Conservation (phyloP, 2,797 vertebrate genomes). For the Falco berigora region DNA sequence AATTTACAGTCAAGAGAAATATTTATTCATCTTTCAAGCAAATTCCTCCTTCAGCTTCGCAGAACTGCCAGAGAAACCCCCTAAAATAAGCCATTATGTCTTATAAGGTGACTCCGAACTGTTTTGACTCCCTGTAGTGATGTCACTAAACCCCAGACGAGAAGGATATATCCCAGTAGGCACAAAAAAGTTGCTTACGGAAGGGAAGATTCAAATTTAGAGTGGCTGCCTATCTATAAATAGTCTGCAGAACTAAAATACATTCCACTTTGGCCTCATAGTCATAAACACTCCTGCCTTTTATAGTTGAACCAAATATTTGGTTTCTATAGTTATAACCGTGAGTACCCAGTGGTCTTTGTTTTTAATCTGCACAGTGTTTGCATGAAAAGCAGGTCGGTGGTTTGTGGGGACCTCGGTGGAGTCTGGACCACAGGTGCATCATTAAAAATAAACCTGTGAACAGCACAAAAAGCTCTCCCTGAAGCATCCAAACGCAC, state of each 20-base stretch:
- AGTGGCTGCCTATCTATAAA: conserved; percentile 48
- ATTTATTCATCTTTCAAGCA: background rate
- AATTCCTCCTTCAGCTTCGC: background rate
- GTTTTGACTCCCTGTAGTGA: background rate
- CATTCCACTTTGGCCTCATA: conserved; percentile 40
- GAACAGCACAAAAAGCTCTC: background rate
- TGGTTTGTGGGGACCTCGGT: background rate
- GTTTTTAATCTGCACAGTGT: conserved; percentile 33
- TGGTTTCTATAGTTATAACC: conserved; percentile 59
- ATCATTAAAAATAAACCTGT: conserved; percentile 54
- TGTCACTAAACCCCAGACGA: background rate
- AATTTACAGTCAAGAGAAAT: background rate
- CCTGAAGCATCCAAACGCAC: background rate
- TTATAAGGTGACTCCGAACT: background rate
- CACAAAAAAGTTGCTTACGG: conserved; percentile 45
- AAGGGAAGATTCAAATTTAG: conserved; percentile 61
- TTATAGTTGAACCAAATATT: conserved; percentile 60
- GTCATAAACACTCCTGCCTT: conserved; percentile 55
- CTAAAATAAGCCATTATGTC: background rate
- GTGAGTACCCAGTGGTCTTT: conserved; percentile 30
- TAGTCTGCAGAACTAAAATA: conserved; percentile 57
- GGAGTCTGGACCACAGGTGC: conserved; percentile 45
- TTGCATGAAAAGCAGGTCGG: conserved; percentile 20
- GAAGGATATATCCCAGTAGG: background rate
- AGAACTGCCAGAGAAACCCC: background rate